Conservation (phyloP, 2,797 vertebrate species). For the Synaphobranchus kaupii region DNA sequence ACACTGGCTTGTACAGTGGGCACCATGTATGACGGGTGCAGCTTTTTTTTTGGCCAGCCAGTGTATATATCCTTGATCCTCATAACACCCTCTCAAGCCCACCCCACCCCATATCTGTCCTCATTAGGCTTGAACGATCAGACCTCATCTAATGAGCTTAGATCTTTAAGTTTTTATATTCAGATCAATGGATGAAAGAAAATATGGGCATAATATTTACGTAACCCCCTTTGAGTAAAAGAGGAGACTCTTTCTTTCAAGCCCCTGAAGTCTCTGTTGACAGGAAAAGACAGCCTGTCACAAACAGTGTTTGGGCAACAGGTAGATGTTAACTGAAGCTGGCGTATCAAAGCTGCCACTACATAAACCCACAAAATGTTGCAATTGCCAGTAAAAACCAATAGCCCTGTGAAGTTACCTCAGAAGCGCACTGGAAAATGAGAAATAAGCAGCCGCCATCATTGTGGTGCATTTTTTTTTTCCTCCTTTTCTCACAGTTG, state of each 20-base stretch:
- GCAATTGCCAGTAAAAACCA: not conserved
- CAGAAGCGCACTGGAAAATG: not conserved
- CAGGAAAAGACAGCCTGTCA: conserved; percentile 12
- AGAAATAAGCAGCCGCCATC: not conserved
- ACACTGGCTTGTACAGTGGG: no score
- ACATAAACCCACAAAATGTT: not conserved
- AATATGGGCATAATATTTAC: not conserved
- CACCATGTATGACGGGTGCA: no score
- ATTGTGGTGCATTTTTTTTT: conserved; percentile 1
- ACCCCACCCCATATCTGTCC: not conserved
- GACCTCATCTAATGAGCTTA: not conserved
- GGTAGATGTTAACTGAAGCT: not conserved
- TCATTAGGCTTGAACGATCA: not conserved
- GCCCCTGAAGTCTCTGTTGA: conserved; percentile 1
- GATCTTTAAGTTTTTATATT: not conserved
- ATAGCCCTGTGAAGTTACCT: conserved; percentile 10
- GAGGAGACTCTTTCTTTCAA: not conserved
- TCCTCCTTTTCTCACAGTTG: conserved; percentile 1
- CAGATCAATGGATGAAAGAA: not conserved
- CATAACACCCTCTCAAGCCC: not conserved
- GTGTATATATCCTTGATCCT: no score
- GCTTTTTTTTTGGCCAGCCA: no score
- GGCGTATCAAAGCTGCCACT: not conserved
- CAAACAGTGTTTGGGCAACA: conserved; percentile 2
- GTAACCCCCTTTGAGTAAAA: not conserved